phyloP scores from a whole-genome alignment of 2,888 invertebrate species.

The Drosophila demipolita region DNA sequence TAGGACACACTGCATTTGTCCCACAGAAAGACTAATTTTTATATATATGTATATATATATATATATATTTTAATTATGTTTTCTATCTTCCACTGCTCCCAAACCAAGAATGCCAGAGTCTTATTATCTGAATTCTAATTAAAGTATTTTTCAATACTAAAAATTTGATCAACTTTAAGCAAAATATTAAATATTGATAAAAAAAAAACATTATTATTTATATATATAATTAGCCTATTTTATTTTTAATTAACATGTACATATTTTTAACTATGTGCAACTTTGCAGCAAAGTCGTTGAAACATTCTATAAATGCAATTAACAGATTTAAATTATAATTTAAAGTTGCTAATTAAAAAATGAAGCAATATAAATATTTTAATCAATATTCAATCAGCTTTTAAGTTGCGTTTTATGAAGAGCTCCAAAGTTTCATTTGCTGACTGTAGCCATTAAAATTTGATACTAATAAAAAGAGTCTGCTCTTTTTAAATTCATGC shows the following conservation, averaged over 20 bases:
- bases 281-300: background rate
- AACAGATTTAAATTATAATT: background rate
- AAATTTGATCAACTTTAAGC: accelerated
- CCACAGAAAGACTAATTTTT: conserved; percentile 17
- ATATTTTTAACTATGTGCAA: background rate
- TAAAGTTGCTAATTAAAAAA: background rate
- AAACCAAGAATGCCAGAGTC: no score
- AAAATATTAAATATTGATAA: accelerated
- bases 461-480: conserved; percentile 27
- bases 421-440: background rate
- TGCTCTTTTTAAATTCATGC: conserved; percentile 21
- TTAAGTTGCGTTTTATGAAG: no score
- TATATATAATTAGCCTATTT: background rate
- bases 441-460: background rate
- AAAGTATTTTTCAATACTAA: background rate
- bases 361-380: background rate
- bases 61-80: background rate
- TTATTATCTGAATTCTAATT: background rate
- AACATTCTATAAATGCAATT: background rate
- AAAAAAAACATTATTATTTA: background rate
- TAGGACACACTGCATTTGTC: conserved; percentile 12
- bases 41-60: conserved; percentile 12
- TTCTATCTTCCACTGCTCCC: background rate
- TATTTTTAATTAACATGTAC: conserved; percentile 40
- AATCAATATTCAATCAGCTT: background rate